Evolutionary conservation across 2,888 invertebrate genomes (phyloP).

Genomic region (Nudaria mundana): DNA sequence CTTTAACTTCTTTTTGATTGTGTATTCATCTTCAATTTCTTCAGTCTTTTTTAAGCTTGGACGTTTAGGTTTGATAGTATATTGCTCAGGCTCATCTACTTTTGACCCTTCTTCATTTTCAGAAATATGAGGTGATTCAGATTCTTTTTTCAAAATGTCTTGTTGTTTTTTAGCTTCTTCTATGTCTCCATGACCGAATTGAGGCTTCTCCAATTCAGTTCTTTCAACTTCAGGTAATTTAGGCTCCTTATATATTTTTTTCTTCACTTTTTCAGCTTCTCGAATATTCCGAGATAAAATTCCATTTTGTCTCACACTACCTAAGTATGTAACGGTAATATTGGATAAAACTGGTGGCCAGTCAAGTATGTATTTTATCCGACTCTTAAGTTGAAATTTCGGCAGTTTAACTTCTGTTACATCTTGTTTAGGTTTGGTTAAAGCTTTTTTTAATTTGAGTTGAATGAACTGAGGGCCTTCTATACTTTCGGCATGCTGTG

Average conservation of each 20-base stretch:
- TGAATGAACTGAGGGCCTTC: constrained; percentile 84
- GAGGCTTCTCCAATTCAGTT: constrained; percentile 79
- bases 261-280: constrained; percentile 84
- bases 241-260: constrained; percentile 80
- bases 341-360: constrained; percentile 82
- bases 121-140: constrained; percentile 27
- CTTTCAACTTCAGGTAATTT: constrained; percentile 79
- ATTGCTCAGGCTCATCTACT: constrained; percentile 62
- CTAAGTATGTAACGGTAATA: constrained; percentile 76
- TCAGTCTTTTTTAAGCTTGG: constrained; percentile 71
- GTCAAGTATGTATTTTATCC: constrained; percentile 82
- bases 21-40: constrained; percentile 83
- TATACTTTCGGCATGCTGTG: constrained; percentile 83
- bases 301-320: constrained; percentile 82
- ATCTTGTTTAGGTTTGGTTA: constrained; percentile 73
- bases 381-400: constrained; percentile 86
- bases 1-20: constrained; percentile 88
- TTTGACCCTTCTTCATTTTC: constrained; percentile 36
- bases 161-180: constrained; percentile 51
- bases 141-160: constrained; percentile 25
- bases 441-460: constrained; percentile 85
- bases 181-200: constrained; percentile 76
- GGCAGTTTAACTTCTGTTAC: constrained; percentile 73
- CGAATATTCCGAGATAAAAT: constrained; percentile 86
- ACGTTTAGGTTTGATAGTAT: constrained; percentile 64